Evolutionary conservation across 2,113 vertebrate species (phyloP), one percentile per base, ranked within the genome.

Genomic region (Scytalopus superciliaris): DNA sequence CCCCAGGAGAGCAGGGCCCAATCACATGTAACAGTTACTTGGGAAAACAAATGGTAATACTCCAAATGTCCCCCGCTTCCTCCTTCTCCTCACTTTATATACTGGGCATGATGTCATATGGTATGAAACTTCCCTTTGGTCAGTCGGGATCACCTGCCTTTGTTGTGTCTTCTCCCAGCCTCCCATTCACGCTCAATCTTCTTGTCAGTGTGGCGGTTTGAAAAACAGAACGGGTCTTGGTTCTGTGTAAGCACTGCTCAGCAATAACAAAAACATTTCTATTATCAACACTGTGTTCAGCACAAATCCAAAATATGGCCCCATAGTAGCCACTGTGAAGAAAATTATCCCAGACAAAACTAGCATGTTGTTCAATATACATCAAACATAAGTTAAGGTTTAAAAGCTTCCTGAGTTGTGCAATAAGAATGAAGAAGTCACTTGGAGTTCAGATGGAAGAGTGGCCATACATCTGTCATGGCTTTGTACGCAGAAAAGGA

Each of bases 181-280:
- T 63, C 49, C 35, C 49, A 42, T 4, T 18, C 5, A 42, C 2
- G 12, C 40, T 8, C 23, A 56, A 28, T 11, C 27, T 70, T 35
- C 35, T 49, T 2, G 0, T 27, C 1, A 0, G 35, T 2, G 3
- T 42, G n/a, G 47, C 31, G 49, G 14, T 14, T 35, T 5, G 14
- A 77, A 74, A 47, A 77, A 31, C 17, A 83, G n/a, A 49, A 62
- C 49, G 75, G 40, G 18, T 25, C 28, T 55, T 83, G 49, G 25
- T 12, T 69, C 35, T 63, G 47, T 28, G 35, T 18, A 24, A 77
- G 35, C 5, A 25, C 21, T 77, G 35, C 63, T 49, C 31, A 49
- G 35, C 35, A 56, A 19, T 19, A 70, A 49, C 49, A 8, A 49
- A 83, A 70, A 37, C 8, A 70, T 33, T 30, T 62, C 22, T 42